phyloP scores from a whole-genome alignment of 92 coral and sea anemone species.

The Bergia sp. region DNA sequence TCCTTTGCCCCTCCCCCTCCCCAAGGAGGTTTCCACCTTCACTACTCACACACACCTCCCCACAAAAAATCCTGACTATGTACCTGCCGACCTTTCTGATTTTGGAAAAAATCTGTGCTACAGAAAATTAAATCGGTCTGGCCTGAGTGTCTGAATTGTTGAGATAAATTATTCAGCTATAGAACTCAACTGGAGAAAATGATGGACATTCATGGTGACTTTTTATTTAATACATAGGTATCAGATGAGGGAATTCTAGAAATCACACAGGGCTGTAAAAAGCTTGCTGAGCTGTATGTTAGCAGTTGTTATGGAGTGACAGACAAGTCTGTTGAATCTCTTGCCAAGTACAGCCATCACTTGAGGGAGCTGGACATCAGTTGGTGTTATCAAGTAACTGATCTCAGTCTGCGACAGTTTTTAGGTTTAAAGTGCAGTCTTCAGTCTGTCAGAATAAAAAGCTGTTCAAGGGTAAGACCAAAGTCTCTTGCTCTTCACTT shows the following conservation, averaged over 20 bases:
- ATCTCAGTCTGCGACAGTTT: conserved; percentile 59
- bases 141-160: too few species aligned
- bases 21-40: too few species aligned
- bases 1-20: too few species aligned
- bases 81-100: too few species aligned
- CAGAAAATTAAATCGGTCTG: too few species aligned
- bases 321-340: conserved; percentile 59
- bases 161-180: too few species aligned
- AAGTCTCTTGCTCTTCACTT: background rate
- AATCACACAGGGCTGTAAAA: conserved; percentile 55
- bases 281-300: conserved; percentile 72
- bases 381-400: conserved; percentile 80
- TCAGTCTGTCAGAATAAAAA: conserved; percentile 67
- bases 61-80: too few species aligned
- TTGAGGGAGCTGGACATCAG: conserved; percentile 77
- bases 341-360: conserved; percentile 51
- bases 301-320: conserved; percentile 89
- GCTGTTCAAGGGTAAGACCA: conserved; percentile 56
- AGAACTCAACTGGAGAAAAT: too few species aligned
- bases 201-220: too few species aligned
- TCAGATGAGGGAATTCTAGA: conserved; percentile 81
- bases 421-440: conserved; percentile 47
- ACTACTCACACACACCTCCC: too few species aligned
- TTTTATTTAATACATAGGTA: conserved; percentile 38
- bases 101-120: too few species aligned